phyloP scores from a whole-genome alignment of 2,113 vertebrate genomes.

The Sardina pilchardus region DNA sequence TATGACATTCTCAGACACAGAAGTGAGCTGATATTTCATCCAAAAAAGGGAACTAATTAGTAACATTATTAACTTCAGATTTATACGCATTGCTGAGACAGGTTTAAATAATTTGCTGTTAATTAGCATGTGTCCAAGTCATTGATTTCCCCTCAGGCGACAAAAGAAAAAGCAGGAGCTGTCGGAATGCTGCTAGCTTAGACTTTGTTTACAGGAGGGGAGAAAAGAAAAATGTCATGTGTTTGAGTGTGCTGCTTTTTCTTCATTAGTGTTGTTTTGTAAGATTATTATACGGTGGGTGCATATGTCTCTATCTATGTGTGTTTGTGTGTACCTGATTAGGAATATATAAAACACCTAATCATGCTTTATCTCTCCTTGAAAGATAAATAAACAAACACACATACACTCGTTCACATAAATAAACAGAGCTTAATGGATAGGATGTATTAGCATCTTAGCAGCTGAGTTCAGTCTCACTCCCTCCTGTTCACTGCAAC shows the following conservation, averaged over 20 bases:
- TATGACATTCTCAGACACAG: constrained; percentile 22
- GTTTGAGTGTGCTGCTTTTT: too few relatives aligned
- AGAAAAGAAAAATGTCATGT: background rate
- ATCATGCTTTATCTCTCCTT: background rate
- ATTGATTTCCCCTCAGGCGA: constrained; percentile 62
- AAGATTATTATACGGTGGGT: background rate
- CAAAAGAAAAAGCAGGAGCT: constrained; percentile 44
- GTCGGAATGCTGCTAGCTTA: constrained; percentile 36
- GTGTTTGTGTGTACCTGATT: background rate
- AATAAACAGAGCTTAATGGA: background rate
- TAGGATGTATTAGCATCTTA: background rate
- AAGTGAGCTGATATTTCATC: constrained; percentile 49
- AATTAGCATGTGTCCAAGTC: constrained; percentile 64
- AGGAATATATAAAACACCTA: background rate
- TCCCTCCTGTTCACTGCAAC: constrained; percentile 30
- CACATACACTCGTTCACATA: constrained; percentile 29
- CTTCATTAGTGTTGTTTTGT: background rate
- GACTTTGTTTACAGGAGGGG: constrained; percentile 34
- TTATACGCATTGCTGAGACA: constrained; percentile 55
- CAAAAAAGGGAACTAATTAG: constrained; percentile 55
- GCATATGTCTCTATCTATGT: background rate
- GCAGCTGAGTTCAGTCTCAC: constrained; percentile 25
- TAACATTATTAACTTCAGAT: constrained; percentile 62
- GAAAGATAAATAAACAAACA: background rate
- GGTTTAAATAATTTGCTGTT: constrained; percentile 64